A percentile compares a stretch with the other conserved stretches of the same genome.
Conservation (phyloP, 1,140 invertebrate species). For the Drosophila simulans region DNA sequence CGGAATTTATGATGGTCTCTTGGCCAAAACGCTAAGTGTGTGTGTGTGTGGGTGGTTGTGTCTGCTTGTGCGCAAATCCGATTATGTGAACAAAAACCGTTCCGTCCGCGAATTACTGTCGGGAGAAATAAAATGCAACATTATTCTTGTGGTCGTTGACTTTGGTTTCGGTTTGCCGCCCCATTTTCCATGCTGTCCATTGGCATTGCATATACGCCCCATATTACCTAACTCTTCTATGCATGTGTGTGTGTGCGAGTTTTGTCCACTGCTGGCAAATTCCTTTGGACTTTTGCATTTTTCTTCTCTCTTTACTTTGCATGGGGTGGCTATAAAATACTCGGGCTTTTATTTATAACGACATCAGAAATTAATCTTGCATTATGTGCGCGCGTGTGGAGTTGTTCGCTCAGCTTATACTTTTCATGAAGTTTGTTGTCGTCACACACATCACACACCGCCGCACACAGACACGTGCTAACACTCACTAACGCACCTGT, state of each 20-base stretch:
- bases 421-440: slow-evolving; percentile 76
- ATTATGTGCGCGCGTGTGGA: slow-evolving; percentile 70
- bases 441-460: slow-evolving; percentile 27
- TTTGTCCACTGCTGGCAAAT: slow-evolving; percentile 16
- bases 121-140: slow-evolving; percentile 79
- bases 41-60: slow-evolving; percentile 3
- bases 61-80: slow-evolving; percentile 57
- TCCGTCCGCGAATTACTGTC: slow-evolving; percentile 75
- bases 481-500: slow-evolving; percentile 54
- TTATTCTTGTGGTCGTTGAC: slow-evolving; percentile 78
- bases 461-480: slow-evolving; percentile 47
- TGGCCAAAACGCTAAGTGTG: neutral
- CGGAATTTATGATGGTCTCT: slow-evolving; percentile 32
- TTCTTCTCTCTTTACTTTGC: neutral
- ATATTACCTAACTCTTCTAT: slow-evolving; percentile 54
- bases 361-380: slow-evolving; percentile 82
- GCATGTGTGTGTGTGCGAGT: slow-evolving; percentile 8
- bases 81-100: slow-evolving; percentile 76
- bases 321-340: slow-evolving; percentile 66
- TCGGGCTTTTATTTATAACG: slow-evolving; percentile 79
- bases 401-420: slow-evolving; percentile 63
- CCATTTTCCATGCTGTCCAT: slow-evolving; percentile 1
- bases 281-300: slow-evolving; percentile 7
- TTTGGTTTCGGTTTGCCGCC: slow-evolving; percentile 26
- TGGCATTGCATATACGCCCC: slow-evolving; percentile 60